Conservation (phyloP, 2,888 invertebrate species). For the Trichacis sp. region DNA sequence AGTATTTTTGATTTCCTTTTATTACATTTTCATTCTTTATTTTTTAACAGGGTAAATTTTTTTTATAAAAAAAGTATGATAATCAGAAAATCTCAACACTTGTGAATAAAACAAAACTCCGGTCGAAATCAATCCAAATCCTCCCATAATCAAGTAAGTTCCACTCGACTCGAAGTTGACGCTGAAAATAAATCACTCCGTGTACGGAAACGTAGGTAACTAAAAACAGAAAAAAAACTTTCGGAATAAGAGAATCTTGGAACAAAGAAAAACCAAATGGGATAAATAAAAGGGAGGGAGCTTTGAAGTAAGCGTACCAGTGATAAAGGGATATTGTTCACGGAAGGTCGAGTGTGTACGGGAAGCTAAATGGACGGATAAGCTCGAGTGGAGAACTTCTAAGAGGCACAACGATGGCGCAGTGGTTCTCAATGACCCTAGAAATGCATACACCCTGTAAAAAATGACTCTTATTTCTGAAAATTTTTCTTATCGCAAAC, state of each 20-base stretch:
- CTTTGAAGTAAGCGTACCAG: conserved; percentile 18
- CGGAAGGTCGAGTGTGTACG: conserved; percentile 45
- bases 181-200: neutral
- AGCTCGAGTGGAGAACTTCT: conserved; percentile 55
- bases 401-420: conserved; percentile 42
- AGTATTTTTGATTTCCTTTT: too few relatives aligned
- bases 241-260: neutral
- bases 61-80: too few relatives aligned
- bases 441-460: too few relatives aligned
- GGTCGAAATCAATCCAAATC: too few relatives aligned
- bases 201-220: neutral
- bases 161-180: neutral
- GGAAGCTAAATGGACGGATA: conserved; percentile 61
- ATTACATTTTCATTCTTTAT: too few relatives aligned
- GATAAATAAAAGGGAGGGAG: conserved; percentile 2
- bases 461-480: too few relatives aligned
- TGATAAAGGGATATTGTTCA: conserved; percentile 59
- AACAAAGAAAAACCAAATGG: neutral
- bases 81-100: too few relatives aligned
- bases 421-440: conserved; percentile 24
- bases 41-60: too few relatives aligned
- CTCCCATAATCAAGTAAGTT: too few relatives aligned
- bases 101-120: too few relatives aligned
- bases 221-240: neutral
- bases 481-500: too few relatives aligned